Conservation (phyloP, 64 coral and sea anemone species). For the Platygyra sinensis region DNA sequence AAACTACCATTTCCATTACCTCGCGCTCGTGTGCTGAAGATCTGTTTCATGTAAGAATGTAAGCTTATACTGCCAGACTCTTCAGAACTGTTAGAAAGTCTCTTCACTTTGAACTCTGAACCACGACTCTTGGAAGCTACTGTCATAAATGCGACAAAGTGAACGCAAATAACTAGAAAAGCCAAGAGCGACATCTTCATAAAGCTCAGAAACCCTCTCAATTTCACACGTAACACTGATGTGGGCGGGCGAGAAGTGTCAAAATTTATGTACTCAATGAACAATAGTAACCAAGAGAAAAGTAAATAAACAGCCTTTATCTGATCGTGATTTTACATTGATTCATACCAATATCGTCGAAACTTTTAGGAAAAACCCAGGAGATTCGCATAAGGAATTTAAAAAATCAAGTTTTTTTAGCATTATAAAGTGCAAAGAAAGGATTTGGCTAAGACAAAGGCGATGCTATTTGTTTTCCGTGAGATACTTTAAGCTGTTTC, state of each 20-base stretch:
- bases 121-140: not conserved
- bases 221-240: not conserved
- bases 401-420: too few species aligned
- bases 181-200: not conserved
- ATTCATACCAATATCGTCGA: too few species aligned
- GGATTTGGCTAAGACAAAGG: too few species aligned
- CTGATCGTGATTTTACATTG: not conserved
- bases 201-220: not conserved
- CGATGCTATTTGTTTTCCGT: too few species aligned
- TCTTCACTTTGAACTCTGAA: not conserved
- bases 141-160: not conserved
- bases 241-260: not conserved
- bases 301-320: not conserved
- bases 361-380: too few species aligned
- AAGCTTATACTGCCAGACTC: not conserved
- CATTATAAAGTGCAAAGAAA: too few species aligned
- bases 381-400: too few species aligned
- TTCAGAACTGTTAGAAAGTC: not conserved
- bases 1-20: conserved; percentile 1
- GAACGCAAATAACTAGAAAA: not conserved
- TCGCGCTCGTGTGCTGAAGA: not conserved
- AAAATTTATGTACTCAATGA: not conserved
- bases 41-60: not conserved
- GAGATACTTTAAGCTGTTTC: too few species aligned
- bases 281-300: not conserved